Base-by-base conservation (phyloP, 2,888 invertebrate species). In the Mellilla xanthometata region DNA sequence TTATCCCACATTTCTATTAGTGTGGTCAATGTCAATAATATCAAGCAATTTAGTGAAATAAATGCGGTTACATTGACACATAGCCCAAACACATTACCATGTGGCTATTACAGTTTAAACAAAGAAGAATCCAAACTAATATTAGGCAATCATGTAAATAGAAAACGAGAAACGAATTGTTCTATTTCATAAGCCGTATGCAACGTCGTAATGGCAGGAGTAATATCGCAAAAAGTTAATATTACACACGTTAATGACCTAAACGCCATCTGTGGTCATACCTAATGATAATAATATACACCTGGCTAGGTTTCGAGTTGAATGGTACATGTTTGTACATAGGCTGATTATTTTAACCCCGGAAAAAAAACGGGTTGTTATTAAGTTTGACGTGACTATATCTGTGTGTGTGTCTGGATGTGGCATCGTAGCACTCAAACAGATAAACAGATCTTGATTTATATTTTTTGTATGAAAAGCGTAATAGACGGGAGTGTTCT, bases 161-260 rank as follows among this genome's bases (percentile, higher is more conserved):
- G 47, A 48, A 48, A 48, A 48, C 41, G 33, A 41, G 47, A 33
- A 38, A 48, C 41, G 41, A 42, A 48, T 42, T 48, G 47, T 48
- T 48, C 29, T 39, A 48, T 48, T 48, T 48, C 47, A 36, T 48
- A 48, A 48, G 29, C 15, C 33, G 31, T 29, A 36, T 47, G 47
- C 47, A 47, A 47, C 32, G 11, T 12, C 35, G 22, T 48, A 48
- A 48, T 48, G 41, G 29, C 41, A 12, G 33, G 41, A 12, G 41
- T 32, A 28, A 46, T 41, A 38, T 48, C 30, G 36, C 47, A 48
- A 48, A 48, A 48, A 48, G 47, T 42, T 48, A 29, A 48, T 42
- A 40, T 38, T 38, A 38, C 29, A 15, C 12, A 48, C 47, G 47
- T 48, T 48, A 48, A 48, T 48, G 47, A 48, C 47, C 47, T 48